Percentiles rank a stretch among this genome's conserved stretches.
Conservation (phyloP, 2,797 vertebrate species). For the Crenichthys baileyi region DNA sequence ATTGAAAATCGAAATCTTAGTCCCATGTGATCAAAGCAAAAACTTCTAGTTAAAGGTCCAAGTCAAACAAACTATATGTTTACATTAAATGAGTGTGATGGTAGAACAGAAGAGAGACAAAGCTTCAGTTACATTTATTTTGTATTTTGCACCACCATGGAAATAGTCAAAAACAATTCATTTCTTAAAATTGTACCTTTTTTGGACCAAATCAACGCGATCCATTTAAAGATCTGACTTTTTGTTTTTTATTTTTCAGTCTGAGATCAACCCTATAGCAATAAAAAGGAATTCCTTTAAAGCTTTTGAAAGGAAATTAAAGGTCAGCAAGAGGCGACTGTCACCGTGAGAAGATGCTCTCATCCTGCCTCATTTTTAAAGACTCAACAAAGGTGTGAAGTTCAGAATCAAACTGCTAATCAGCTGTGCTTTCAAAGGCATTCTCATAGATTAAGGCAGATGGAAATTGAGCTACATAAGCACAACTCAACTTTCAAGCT, state of each 20-base stretch:
- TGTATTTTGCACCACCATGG: not conserved
- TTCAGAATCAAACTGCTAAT: not conserved
- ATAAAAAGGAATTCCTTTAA: not conserved
- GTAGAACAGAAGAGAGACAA: not conserved
- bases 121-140: not conserved
- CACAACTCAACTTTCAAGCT: not conserved
- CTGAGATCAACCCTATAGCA: not conserved
- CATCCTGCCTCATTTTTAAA: not conserved
- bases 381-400: not conserved
- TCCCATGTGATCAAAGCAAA: too few relatives aligned
- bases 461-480: not conserved
- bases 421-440: not conserved
- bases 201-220: not conserved
- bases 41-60: too few relatives aligned
- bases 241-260: not conserved
- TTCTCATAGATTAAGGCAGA: not conserved
- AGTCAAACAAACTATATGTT: not conserved
- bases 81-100: not conserved
- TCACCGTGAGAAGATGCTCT: not conserved
- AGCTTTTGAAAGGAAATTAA: not conserved
- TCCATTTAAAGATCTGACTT: not conserved
- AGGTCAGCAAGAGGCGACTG: not conserved
- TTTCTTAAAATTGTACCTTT: too few relatives aligned
- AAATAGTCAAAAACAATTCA: not conserved
- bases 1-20: not conserved